Evolutionary conservation across 2,797 vertebrate species (phyloP), one percentile per base, ranked within the genome.

Genomic region (Clarias platycephalus): DNA sequence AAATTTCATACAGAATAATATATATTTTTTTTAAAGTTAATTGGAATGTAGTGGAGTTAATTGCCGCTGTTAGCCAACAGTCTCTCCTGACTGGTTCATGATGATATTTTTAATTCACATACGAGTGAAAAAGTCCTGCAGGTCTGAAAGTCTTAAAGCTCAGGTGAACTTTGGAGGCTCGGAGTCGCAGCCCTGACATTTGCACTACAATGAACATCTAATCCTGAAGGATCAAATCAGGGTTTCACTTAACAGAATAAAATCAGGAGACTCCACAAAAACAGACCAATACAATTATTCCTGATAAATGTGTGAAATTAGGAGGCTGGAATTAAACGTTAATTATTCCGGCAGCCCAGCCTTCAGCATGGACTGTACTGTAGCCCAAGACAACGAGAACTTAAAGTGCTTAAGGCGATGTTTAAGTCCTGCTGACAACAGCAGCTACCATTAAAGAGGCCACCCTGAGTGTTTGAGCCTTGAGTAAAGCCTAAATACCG

Each of bases 311-410:
- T 58, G 31, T 44, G 28, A 60, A 70, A 74, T 81, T 78, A 37
- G 26, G 26, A 37, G 26, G 26, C 34, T 58, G 12, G 70, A 72
- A 84, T 84, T 88, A 83, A 84, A 84, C 84, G 10, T 49, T 49
- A 20, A 75, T n/a, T 62, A 82, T 71, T 66, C 86, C 5, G 49
- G 74, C 55, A 7, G 49, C 74, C 16, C 34, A 1, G 18, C 40
- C 79, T 83, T 83, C 53, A 83, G n/a, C 49, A 2, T 64, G 20
- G 6, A 55, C 7, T 37, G 24, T 28, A 77, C 57, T 34, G 75
- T 68, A 67, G 15, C n/a, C 9, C 9, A 28, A 37, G 4, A n/a
- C 1, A 74, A 22, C 9, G 24, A 76, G 70, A 55, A 7, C 16
- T 71, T 20, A 55, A 60, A 37, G 31, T 37, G 55, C 31, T 40